Percentiles rank a stretch among this genome's conserved stretches.
Evolutionary conservation across 2,797 vertebrate species (phyloP).

Genomic region (Lophotriccus pileatus): DNA sequence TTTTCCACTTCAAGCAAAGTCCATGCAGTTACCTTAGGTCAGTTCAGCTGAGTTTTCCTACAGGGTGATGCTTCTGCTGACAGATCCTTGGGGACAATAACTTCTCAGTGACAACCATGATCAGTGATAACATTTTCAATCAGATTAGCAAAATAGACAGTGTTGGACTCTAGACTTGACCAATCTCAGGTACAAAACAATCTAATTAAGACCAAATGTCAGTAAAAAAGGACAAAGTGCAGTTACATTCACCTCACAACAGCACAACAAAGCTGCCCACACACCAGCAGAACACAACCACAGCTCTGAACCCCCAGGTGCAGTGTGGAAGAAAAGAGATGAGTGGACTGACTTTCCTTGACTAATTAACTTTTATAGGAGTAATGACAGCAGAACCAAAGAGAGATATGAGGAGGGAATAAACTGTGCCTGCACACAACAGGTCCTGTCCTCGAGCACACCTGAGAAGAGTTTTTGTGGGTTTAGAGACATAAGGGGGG

Average conservation of each 20-base stretch:
- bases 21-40: not conserved
- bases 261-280: not conserved
- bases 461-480: not conserved
- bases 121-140: not conserved
- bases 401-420: not conserved
- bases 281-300: not conserved
- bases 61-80: not conserved
- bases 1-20: not conserved
- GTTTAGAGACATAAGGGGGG: not conserved
- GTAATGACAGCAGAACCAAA: not conserved
- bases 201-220: not conserved
- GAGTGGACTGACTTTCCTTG: not conserved
- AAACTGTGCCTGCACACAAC: not conserved
- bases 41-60: not conserved
- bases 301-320: not conserved
- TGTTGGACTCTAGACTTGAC: not conserved
- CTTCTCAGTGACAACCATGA: fast-evolving
- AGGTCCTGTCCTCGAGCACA: not conserved
- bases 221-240: not conserved
- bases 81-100: not conserved
- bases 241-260: not conserved
- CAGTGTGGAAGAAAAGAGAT: not conserved
- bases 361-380: not conserved
- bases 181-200: not conserved
- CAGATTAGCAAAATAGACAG: not conserved